Evolutionary conservation across 2,113 vertebrate species (phyloP).

Genomic region (Nannospalax galili): DNA sequence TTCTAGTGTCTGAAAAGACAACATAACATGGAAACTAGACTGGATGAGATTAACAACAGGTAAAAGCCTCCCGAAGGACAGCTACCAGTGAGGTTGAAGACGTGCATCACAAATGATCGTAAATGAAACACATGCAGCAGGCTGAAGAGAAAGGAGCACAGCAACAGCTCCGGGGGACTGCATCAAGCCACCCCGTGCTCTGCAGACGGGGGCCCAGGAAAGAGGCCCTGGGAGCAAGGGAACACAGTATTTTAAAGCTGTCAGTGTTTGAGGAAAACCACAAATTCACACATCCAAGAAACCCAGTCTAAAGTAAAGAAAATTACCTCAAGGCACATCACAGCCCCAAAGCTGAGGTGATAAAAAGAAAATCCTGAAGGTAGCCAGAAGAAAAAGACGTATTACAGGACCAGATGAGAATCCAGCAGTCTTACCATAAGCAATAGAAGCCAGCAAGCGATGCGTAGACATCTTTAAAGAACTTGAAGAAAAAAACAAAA

Average conservation of each 20-base stretch:
- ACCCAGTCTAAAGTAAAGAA: neutral
- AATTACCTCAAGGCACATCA: neutral
- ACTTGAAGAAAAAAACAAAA: neutral
- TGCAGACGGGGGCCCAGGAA: too few species aligned
- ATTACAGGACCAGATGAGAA: neutral
- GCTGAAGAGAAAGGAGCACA: constrained; percentile 1
- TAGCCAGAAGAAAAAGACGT: neutral
- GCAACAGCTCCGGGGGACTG: too few species aligned
- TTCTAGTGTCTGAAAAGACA: constrained; percentile 10
- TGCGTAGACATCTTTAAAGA: neutral
- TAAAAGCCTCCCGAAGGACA: too few species aligned
- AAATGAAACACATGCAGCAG: neutral
- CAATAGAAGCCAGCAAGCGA: neutral
- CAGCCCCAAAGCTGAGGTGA: neutral
- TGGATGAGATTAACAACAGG: neutral
- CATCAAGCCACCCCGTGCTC: too few species aligned
- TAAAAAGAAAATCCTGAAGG: neutral
- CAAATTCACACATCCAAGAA: neutral
- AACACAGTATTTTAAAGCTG: too few species aligned
- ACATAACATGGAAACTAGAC: neutral
- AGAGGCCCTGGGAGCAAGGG: too few species aligned
- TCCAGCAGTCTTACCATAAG: neutral
- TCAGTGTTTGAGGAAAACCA: neutral
- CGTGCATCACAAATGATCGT: neutral
- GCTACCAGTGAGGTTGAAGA: too few species aligned